Evolutionary conservation across 2,797 vertebrate species (phyloP).

Genomic region (Epinephelus malabaricus): DNA sequence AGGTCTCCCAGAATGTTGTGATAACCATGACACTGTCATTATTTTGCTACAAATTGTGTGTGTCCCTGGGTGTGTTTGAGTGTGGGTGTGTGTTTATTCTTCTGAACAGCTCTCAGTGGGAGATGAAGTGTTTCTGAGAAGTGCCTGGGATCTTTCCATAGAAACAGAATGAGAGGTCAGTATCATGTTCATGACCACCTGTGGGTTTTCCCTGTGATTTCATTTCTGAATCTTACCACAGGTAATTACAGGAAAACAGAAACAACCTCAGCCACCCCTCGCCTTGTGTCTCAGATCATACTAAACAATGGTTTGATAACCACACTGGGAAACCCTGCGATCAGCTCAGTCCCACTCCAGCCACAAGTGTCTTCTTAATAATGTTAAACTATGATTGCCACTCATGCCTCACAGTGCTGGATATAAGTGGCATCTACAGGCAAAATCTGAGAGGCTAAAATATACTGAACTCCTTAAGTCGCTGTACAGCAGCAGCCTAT

Average conservation of each 20-base stretch:
- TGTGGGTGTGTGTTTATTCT: neutral
- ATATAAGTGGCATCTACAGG: too few relatives aligned
- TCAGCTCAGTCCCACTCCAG: neutral
- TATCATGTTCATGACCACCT: slow-evolving; percentile 37
- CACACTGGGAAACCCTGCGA: neutral
- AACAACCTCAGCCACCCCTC: slow-evolving; percentile 24
- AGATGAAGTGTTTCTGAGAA: slow-evolving; percentile 64
- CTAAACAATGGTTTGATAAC: slow-evolving; percentile 11
- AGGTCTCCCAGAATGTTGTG: neutral
- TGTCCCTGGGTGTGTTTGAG: neutral
- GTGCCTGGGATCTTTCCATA: slow-evolving; percentile 28
- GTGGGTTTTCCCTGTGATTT: slow-evolving; percentile 25
- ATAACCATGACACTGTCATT: neutral
- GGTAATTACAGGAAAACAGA: slow-evolving; percentile 27
- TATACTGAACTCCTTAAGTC: too few relatives aligned
- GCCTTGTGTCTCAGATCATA: slow-evolving; percentile 1
- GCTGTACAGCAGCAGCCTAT: too few relatives aligned
- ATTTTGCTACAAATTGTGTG: neutral
- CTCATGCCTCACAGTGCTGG: too few relatives aligned
- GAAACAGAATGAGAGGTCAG: slow-evolving; percentile 45
- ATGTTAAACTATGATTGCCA: too few relatives aligned
- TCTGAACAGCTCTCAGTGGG: slow-evolving; percentile 36
- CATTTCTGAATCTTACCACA: slow-evolving; percentile 33
- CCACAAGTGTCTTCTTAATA: too few relatives aligned
- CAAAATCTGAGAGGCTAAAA: too few relatives aligned